Conservation (phyloP, 2,113 vertebrate genomes). For the Tauraco erythrolophus region DNA sequence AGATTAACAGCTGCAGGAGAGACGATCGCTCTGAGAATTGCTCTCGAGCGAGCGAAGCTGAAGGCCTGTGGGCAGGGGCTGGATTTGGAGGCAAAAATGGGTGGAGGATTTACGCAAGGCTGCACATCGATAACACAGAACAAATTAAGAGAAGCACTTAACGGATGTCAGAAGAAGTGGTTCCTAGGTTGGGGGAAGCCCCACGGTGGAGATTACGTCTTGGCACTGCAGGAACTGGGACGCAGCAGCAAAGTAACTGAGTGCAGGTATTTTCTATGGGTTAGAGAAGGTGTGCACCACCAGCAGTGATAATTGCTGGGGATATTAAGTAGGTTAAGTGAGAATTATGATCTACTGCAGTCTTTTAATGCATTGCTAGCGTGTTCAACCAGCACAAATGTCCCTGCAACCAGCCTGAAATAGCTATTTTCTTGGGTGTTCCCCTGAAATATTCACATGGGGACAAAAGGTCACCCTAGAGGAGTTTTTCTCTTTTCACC, state of each 20-base stretch:
- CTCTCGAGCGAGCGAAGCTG: slow-evolving; percentile 21
- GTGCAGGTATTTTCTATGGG: neutral
- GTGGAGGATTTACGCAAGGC: neutral
- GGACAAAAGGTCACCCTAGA: neutral
- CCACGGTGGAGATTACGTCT: rapidly evolving
- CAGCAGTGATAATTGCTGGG: neutral
- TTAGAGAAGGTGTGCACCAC: neutral
- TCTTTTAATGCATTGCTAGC: neutral
- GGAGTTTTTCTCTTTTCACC: neutral
- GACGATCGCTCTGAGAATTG: slow-evolving; percentile 10
- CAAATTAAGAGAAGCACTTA: neutral
- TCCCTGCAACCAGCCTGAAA: neutral
- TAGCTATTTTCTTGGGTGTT: neutral
- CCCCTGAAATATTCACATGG: neutral
- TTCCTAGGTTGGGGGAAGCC: neutral
- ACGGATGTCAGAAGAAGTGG: neutral
- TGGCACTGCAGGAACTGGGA: neutral
- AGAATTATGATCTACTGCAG: neutral
- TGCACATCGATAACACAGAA: neutral
- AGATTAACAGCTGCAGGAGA: slow-evolving; percentile 56
- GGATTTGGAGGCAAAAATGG: neutral
- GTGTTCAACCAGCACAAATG: neutral
- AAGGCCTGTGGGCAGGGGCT: neutral
- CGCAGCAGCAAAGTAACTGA: neutral
- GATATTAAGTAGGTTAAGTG: neutral